These are phyloP conservation scores for Oegoconia quadripuncta DNA, from an alignment of 2,888 invertebrate species.

Conservation along the genomic window DNA sequence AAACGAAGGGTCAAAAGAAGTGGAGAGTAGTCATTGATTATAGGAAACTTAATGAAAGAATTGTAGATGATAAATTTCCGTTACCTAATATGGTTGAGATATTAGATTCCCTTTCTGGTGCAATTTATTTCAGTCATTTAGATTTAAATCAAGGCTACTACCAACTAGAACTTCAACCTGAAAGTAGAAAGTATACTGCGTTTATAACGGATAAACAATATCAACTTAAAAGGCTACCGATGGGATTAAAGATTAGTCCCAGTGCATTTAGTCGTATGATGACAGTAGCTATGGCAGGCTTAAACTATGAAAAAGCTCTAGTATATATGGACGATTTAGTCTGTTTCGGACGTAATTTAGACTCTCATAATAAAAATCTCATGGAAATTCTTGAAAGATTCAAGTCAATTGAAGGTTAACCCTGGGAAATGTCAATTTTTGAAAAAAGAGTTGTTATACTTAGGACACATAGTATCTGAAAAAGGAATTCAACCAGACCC, in stretches of 20 bases:
- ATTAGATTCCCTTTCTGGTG: slow-evolving; percentile 19
- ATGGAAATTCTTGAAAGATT: slow-evolving; percentile 5
- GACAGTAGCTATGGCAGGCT: slow-evolving; percentile 18
- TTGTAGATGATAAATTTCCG: slow-evolving; percentile 19
- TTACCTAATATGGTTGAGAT: slow-evolving; percentile 20
- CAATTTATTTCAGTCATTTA: slow-evolving; percentile 15
- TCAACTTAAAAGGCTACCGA: slow-evolving; percentile 19
- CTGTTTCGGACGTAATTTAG: slow-evolving; percentile 8
- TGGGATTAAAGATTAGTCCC: slow-evolving; percentile 19
- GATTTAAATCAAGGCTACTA: slow-evolving; percentile 20
- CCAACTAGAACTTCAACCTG: slow-evolving; percentile 7
- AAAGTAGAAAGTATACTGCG: slow-evolving; percentile 18
- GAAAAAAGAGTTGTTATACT: slow-evolving; percentile 2
- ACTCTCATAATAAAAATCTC: no score
- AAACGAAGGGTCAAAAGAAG: slow-evolving; percentile 12
- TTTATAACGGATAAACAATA: slow-evolving; percentile 18
- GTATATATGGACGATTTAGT: slow-evolving; percentile 14
- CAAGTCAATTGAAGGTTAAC: slow-evolving; percentile 14
- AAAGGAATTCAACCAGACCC: slow-evolving; percentile 15
- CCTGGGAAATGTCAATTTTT: slow-evolving; percentile 11
- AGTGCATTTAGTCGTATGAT: no score
- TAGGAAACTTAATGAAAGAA: slow-evolving; percentile 17
- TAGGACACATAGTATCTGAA: slow-evolving; percentile 16
- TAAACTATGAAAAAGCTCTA: slow-evolving; percentile 17
- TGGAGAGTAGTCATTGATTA: slow-evolving; percentile 25